Evolutionary conservation across 2,113 vertebrate genomes (phyloP).

Genomic region (Copsychus sechellarum): DNA sequence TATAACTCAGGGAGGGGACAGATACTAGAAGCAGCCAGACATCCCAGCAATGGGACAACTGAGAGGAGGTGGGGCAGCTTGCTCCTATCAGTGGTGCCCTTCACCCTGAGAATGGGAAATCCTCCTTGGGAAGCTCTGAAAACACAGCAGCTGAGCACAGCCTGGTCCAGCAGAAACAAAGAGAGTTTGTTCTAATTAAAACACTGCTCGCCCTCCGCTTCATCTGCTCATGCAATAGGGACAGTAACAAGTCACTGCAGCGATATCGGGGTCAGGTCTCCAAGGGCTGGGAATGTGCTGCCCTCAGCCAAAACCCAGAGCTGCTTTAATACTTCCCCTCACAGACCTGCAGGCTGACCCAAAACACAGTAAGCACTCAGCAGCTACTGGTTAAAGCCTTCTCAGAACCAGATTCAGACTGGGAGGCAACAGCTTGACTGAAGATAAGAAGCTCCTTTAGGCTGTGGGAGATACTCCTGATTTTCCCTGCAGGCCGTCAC

Average conservation of each 20-base stretch:
- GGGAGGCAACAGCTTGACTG: not conserved
- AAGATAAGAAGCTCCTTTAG: not conserved
- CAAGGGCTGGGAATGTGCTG: not conserved
- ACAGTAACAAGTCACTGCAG: not conserved
- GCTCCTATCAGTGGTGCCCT: not conserved
- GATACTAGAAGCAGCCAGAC: not conserved
- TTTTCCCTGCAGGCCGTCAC: not conserved
- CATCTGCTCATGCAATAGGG: accelerated
- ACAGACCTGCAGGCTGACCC: not conserved
- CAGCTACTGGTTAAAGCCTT: not conserved
- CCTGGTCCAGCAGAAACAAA: not conserved
- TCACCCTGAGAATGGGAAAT: not conserved
- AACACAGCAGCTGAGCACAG: not conserved
- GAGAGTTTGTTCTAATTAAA: not conserved
- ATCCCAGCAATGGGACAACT: not conserved
- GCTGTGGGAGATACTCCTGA: not conserved
- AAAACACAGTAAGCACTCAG: not conserved
- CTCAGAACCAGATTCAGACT: not conserved
- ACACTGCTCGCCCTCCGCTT: accelerated
- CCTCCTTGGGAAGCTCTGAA: not conserved
- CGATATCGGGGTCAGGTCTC: not conserved
- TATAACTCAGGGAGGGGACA: not conserved
- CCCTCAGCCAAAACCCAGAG: not conserved
- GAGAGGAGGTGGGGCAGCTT: not conserved
- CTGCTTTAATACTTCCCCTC: not conserved